phyloP scores from a whole-genome alignment of 2,888 invertebrate genomes.

The Melinaea menophilus region DNA sequence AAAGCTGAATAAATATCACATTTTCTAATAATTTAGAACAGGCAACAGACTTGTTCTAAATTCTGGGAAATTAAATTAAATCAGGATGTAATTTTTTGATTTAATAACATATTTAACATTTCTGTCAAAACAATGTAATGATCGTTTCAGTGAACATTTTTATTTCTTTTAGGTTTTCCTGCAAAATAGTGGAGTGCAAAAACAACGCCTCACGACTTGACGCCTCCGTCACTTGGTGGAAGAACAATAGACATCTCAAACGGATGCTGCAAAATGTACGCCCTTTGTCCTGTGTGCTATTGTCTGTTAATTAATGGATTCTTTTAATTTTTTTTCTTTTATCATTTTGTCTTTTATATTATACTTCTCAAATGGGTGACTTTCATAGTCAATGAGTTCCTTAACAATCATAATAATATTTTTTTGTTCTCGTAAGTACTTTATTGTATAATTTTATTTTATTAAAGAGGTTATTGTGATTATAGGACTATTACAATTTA shows the following conservation, averaged over 20 bases:
- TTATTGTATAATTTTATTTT: background rate
- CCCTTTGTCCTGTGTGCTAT: constrained; percentile 44
- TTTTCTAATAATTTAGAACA: too few species aligned
- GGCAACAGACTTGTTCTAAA: too few species aligned
- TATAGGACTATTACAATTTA: too few species aligned
- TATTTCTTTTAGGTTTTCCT: too few species aligned
- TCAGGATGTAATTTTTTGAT: too few species aligned
- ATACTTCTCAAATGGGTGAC: constrained; percentile 16
- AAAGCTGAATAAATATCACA: too few species aligned
- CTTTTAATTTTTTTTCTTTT: constrained; percentile 37
- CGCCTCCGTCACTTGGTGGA: constrained; percentile 94
- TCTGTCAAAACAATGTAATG: too few species aligned
- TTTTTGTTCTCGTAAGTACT: background rate
- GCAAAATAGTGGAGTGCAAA: constrained; percentile 85
- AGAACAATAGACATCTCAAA: constrained; percentile 88
- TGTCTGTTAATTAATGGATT: constrained; percentile 65
- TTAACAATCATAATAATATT: background rate
- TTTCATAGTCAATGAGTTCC: constrained; percentile 10
- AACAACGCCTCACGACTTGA: constrained; percentile 91
- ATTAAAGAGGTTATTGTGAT: too few species aligned
- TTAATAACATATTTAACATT: too few species aligned
- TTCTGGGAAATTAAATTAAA: too few species aligned
- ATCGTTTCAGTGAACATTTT: too few species aligned
- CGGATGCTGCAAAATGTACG: constrained; percentile 88
- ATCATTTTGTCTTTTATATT: constrained; percentile 16